These are phyloP conservation scores for Trachelus troglodyta DNA, from an alignment of 2,888 invertebrate genomes.

Conservation along the genomic window DNA sequence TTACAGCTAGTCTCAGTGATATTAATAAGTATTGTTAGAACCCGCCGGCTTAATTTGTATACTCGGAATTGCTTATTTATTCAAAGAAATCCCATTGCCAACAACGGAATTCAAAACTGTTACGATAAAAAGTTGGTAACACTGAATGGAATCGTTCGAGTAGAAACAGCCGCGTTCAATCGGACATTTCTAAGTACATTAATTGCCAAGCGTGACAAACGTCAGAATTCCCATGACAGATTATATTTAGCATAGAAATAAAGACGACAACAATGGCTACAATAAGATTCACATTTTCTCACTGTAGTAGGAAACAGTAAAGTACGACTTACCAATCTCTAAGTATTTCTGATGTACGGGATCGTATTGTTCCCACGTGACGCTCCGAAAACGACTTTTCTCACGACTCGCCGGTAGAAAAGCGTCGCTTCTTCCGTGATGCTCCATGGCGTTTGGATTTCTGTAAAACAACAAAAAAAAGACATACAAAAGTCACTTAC, in stretches of 20 bases:
- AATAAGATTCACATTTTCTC: neutral
- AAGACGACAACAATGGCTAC: neutral
- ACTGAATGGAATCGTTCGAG: neutral
- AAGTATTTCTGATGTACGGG: conserved; percentile 93
- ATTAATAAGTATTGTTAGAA: neutral
- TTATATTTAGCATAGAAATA: neutral
- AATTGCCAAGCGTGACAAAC: neutral
- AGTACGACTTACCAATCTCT: conserved; percentile 81
- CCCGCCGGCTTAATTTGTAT: neutral
- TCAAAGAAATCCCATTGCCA: neutral
- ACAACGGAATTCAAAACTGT: neutral
- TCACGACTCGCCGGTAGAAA: conserved; percentile 84
- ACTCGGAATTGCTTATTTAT: neutral
- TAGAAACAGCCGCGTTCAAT: neutral
- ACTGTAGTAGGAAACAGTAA: neutral
- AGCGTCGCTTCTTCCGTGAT: conserved; percentile 79
- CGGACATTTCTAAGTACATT: neutral
- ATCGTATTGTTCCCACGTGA: conserved; percentile 93
- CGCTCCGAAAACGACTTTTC: conserved; percentile 83
- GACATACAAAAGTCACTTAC: neutral
- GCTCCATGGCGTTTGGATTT: conserved; percentile 81
- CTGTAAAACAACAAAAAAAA: conserved; percentile 67
- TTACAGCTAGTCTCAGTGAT: neutral
- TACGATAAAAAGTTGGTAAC: neutral
- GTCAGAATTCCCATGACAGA: neutral